Percentiles rank a stretch among this genome's conserved stretches.
Conservation (phyloP, 2,888 invertebrate species). For the Chydorus sphaericus region DNA sequence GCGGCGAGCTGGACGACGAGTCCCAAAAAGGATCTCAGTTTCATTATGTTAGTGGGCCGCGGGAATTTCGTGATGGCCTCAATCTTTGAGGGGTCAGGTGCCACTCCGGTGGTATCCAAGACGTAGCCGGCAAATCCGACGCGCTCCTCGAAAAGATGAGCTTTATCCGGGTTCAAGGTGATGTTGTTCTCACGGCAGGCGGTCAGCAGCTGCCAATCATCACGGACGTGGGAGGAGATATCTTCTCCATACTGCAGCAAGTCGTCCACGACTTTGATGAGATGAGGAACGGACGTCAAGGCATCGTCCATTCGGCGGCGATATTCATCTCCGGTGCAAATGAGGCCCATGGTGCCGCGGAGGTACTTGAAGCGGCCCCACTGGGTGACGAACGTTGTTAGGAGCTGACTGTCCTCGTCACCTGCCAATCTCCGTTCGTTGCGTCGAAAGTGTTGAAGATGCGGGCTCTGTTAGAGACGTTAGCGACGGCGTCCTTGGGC, state of each 20-base stretch:
- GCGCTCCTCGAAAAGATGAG: not conserved
- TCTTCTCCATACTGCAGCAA: not conserved
- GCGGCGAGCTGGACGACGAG: slow-evolving; percentile 2
- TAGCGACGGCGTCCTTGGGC: not conserved
- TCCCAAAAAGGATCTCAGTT: slow-evolving; percentile 8
- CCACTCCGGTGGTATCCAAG: not conserved
- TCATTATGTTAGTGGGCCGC: not conserved
- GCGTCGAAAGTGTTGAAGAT: slow-evolving; percentile 3
- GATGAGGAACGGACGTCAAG: slow-evolving; percentile 17
- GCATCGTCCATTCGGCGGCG: slow-evolving; percentile 15
- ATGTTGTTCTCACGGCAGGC: not conserved
- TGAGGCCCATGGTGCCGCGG: slow-evolving; percentile 7
- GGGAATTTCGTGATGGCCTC: not conserved
- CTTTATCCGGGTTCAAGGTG: slow-evolving; percentile 1
- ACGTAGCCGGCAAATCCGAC: not conserved
- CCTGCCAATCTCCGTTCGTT: slow-evolving; percentile 7
- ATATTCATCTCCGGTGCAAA: slow-evolving; percentile 5
- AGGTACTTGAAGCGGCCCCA: slow-evolving; percentile 18
- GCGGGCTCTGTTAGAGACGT: not conserved
- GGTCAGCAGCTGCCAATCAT: not conserved
- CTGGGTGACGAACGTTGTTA: slow-evolving; percentile 20
- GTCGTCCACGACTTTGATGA: not conserved
- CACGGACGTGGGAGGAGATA: not conserved
- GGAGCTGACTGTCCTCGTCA: slow-evolving; percentile 17
- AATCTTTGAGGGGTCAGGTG: not conserved